Conservation (phyloP, 2,888 invertebrate genomes). For the Choreutis nemorana region DNA sequence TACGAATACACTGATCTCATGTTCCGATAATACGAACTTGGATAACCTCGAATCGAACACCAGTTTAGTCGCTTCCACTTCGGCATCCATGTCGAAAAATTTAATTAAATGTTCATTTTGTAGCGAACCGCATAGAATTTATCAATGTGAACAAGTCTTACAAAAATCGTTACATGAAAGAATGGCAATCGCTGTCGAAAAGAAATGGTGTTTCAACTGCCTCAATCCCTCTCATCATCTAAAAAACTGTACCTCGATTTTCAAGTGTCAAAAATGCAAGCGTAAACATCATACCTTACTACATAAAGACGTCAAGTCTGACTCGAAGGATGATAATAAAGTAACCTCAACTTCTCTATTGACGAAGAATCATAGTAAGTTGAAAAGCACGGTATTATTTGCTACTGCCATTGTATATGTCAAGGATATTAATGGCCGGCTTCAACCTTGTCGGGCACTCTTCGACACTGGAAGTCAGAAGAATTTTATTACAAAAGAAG, state of each 20-base stretch:
- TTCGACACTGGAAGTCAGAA: conserved; percentile 7
- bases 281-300: conserved; percentile 1
- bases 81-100: neutral
- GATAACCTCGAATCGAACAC: neutral
- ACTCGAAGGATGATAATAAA: too few species aligned
- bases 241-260: conserved; percentile 3
- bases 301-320: neutral
- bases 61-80: neutral
- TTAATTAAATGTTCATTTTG: neutral
- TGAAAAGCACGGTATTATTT: conserved; percentile 4
- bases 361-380: conserved; percentile 1
- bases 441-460: conserved; percentile 4
- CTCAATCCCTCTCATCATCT: conserved; percentile 3
- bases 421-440: conserved; percentile 3
- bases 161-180: conserved; percentile 4
- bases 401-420: conserved; percentile 3
- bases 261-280: conserved; percentile 1
- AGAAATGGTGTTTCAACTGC: conserved; percentile 4
- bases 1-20: neutral
- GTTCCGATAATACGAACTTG: neutral
- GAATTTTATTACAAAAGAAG: conserved; percentile 6
- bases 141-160: conserved; percentile 1
- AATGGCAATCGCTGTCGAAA: neutral
- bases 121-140: conserved; percentile 1
- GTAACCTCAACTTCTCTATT: too few species aligned